These are phyloP conservation scores for Mimas tiliae DNA, from an alignment of 2,888 invertebrate species.

Conservation along the genomic window DNA sequence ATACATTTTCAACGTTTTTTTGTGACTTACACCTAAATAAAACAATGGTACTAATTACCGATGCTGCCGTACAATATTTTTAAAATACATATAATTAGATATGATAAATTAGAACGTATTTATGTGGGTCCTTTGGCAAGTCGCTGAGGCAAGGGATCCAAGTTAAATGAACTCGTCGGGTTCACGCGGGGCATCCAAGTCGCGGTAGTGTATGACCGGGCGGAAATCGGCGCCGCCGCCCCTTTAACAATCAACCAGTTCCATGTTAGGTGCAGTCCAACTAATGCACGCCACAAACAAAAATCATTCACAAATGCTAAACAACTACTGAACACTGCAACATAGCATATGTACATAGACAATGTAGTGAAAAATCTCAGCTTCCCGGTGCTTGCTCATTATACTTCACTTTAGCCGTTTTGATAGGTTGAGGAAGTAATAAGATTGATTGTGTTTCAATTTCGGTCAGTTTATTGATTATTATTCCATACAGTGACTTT, in stretches of 20 bases:
- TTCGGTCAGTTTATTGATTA: constrained; percentile 59
- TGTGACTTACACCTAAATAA: constrained; percentile 27
- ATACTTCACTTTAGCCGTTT: neutral
- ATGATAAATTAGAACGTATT: constrained; percentile 14
- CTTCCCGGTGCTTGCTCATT: constrained; percentile 61
- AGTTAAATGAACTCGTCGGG: constrained; percentile 92
- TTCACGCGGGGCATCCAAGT: constrained; percentile 96
- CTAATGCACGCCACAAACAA: constrained; percentile 46
- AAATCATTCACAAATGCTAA: constrained; percentile 41
- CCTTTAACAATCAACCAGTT: constrained; percentile 86
- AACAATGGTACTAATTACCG: constrained; percentile 26
- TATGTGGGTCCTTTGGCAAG: constrained; percentile 48
- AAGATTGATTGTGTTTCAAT: constrained; percentile 33
- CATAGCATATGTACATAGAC: constrained; percentile 14
- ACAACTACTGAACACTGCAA: constrained; percentile 35
- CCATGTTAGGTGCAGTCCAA: constrained; percentile 46
- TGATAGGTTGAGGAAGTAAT: constrained; percentile 27
- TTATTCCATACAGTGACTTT: constrained; percentile 21
- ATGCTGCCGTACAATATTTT: constrained; percentile 22
- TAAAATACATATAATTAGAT: constrained; percentile 18
- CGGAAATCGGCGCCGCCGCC: constrained; percentile 91
- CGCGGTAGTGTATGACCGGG: constrained; percentile 96
- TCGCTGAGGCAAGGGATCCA: constrained; percentile 44
- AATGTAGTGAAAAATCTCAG: constrained; percentile 57
- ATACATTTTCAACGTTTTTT: constrained; percentile 27